Base-by-base conservation (phyloP, 2,888 invertebrate species). In the Tachina grossa region DNA sequence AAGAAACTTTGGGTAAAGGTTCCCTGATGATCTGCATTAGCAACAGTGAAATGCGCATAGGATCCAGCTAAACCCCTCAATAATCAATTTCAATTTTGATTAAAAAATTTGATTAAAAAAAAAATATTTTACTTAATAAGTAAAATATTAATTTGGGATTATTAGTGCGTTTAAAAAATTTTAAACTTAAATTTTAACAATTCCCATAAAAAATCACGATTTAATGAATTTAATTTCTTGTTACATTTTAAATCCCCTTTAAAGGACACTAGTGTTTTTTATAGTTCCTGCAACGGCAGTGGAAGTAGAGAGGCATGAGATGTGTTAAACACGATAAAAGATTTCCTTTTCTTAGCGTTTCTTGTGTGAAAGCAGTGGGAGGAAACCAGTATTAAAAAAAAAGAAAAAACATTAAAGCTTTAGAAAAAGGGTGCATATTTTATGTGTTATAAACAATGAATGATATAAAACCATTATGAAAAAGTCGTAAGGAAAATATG, bases 381-480 rank as follows among this genome's bases (percentile, higher is more conserved):
- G 39, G 43, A 61, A 51, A 45, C 11, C 5, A 43, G 47, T 31
- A 53, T 13, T 66, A 45, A 43, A 55, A 49, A 11, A 45, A 45
- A 59, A 31, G 31, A 31, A 39, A 19, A 39, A 71, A 57, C 6
- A 45, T 8, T 59, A 72, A 75, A 69, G 43, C 49, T 2, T 45
- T 72, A n/a, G 51, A 75, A 83, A 84, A 84, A 65, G 86, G 86
- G 86, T 86, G 86, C 84, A 86, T 86, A 81, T 84, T 84, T 84
- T 84, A 86, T 86, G 74, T n/a, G 39, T 45, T 51, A 55, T 41
- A 77, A 78, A 74, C 61, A 85, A 77, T 31, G 61, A 78, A 55
- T 59, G 1, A 63, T 57, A 79, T 45, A 39, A 74, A 31, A 49
- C 13, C 16, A 3, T n/a, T n/a, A 41, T 16, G 10, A 79, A 63